Evolutionary conservation across 2,888 invertebrate species (phyloP), one percentile per base, ranked within the genome.

Genomic region (Helobdella robusta): DNA sequence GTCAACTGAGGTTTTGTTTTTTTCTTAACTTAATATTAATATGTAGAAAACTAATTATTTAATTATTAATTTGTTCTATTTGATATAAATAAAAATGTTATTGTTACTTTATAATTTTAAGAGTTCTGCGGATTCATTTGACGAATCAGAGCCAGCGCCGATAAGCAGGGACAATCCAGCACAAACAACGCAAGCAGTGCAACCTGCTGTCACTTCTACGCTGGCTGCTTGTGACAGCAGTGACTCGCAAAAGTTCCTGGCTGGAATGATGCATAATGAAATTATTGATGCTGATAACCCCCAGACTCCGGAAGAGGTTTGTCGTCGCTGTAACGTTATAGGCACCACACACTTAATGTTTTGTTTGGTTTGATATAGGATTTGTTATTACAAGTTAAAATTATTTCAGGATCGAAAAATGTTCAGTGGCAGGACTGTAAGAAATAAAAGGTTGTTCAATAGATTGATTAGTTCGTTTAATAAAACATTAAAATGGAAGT

Each of bases 391-490:
- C n/a, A 25, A 34, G 25, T 61, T 20, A 20, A 36, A 61, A 35
- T 35, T 56, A 8, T 30, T 35, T 25, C 69, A 70, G 65, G 69
- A 68, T 28, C 67, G 67, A 20, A 70, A 71, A 44, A 64, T 71
- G 35, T 82, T 78, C 71, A 76, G 77, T 36, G 77, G 78, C 66
- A 76, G 81, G 70, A 76, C 59, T 44, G 67, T 68, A n/a, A 59
- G 82, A 72, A 81, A 81, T 70, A 82, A 82, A 74, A 81, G 81
- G 81, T 82, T n/a, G n/a, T n/a, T n/a, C n/a, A n/a, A n/a, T n/a
- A n/a, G n/a, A n/a, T n/a, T n/a, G n/a, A n/a, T n/a, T n/a, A n/a
- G n/a, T n/a, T n/a, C n/a, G 60, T 60, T 20, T 35, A n/a, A 11
- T 23, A 15, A 11, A 52, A 23, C 11, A 52, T 20, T 18, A 52